phyloP scores from a whole-genome alignment of 2,113 vertebrate genomes.

The Rutilus rutilus region DNA sequence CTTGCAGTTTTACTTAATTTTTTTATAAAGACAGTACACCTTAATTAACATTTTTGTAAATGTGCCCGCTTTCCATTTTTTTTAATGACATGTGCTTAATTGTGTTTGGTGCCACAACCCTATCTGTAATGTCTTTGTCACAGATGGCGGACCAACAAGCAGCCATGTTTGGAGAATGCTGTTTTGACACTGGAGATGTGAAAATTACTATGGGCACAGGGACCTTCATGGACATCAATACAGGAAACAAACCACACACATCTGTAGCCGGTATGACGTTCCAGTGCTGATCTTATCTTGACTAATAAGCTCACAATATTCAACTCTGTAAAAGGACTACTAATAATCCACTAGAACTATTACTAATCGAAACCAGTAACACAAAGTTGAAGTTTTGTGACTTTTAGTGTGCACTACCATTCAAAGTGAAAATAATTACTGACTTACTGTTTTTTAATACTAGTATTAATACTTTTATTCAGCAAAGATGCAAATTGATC shows the following conservation, averaged over 20 bases:
- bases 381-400: not conserved
- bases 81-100: too few relatives aligned
- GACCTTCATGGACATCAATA: constrained; percentile 95
- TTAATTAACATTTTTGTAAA: too few relatives aligned
- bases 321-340: not conserved
- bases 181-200: constrained; percentile 89
- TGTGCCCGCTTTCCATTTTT: too few relatives aligned
- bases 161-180: constrained; percentile 97
- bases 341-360: not conserved
- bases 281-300: not conserved
- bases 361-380: not conserved
- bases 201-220: constrained; percentile 98
- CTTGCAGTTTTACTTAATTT: not conserved
- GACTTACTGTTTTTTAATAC: too few relatives aligned
- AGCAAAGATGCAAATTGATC: not conserved
- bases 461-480: not conserved
- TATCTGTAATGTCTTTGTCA: not conserved
- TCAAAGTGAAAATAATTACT: not conserved
- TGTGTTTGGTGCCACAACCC: not conserved
- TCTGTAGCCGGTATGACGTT: constrained; percentile 76
- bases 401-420: not conserved
- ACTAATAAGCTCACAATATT: not conserved
- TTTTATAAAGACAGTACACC: too few relatives aligned
- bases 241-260: constrained; percentile 83
- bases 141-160: constrained; percentile 97